These are phyloP conservation scores for Parnassius mnemosyne DNA, from an alignment of 2,888 invertebrate genomes.

Conservation along the genomic window DNA sequence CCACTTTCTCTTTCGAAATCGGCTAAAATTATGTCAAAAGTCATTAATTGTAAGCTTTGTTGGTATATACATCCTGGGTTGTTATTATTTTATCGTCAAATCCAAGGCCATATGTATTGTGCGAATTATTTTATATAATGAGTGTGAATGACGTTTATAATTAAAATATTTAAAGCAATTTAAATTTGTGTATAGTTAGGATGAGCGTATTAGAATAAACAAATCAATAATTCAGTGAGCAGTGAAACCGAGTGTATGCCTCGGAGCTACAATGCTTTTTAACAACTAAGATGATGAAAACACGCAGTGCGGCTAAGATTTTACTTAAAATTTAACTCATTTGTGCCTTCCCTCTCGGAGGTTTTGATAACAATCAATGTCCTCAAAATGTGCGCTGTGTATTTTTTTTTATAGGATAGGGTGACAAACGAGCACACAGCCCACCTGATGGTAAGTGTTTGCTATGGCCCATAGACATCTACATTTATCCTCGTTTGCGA, in stretches of 20 bases:
- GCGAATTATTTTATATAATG: background rate
- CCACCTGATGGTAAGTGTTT: too few relatives aligned
- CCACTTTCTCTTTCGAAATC: too few relatives aligned
- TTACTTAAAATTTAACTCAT: background rate
- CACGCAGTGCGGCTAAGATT: background rate
- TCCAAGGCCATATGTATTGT: too few relatives aligned
- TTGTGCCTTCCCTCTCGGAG: constrained; percentile 2
- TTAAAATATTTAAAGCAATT: constrained; percentile 2
- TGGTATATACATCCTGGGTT: too few relatives aligned
- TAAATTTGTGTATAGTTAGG: constrained; percentile 11
- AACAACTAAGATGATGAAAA: constrained; percentile 31
- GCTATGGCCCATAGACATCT: too few relatives aligned
- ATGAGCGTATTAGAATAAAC: constrained; percentile 37
- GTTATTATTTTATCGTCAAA: too few relatives aligned
- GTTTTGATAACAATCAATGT: background rate
- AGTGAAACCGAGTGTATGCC: constrained; percentile 59
- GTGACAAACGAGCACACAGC: too few relatives aligned
- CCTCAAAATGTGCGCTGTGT: too few relatives aligned
- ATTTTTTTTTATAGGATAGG: too few relatives aligned
- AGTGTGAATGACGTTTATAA: background rate
- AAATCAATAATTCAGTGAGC: constrained; percentile 71
- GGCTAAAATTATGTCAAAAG: too few relatives aligned
- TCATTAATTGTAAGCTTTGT: too few relatives aligned
- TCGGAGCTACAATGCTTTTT: constrained; percentile 50
- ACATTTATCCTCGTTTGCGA: too few relatives aligned